Evolutionary conservation across 2,797 vertebrate species (phyloP), one percentile per base, ranked within the genome.

Genomic region (Chelidonichthys spinosus): DNA sequence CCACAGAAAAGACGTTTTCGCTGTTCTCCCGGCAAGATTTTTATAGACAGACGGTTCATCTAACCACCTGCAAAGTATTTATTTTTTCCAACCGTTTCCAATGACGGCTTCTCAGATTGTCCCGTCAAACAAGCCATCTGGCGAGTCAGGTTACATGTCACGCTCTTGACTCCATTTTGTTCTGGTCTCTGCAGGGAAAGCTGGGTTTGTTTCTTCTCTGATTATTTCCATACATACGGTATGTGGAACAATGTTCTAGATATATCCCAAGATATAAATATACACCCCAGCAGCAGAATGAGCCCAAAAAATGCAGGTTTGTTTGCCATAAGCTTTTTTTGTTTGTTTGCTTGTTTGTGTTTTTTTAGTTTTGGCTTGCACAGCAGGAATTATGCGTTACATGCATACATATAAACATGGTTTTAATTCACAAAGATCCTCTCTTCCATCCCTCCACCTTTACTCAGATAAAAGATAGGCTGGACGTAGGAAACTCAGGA

Each of bases 371-470:
- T 50, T 40, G 8, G 33, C 33, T 15, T 43, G 43, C 3, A 2
- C 7, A 13, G 32, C 44, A 39, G 25, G 25, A 25, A 25, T 25
- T 25, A 25, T 25, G 25, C 25, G 25, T 25, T 25, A 25, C 25
- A 59, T 59, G 10, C 15, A 36, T 10, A 40, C 25, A 10, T 49
- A 49, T 4, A 7, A 11, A 10, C 17, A n/a, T 55, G 32, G 18
- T 78, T 74, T 74, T 60, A 54, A 72, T 60, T 62, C 68, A 40
- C 8, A 74, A 67, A 72, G 46, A 5, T 58, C 55, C 42, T 69
- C 32, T 33, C 3, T 0, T 35, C 8, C 18, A 36, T 68, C 53
- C 25, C 13, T 58, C 47, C 40, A 25, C 46, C 43, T 15, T 18
- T 37, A 3, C 2, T 44, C 15, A 72, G 11, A 60, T 59, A 50